Percentiles rank a stretch among this genome's conserved stretches.
These are phyloP conservation scores for Dromococcyx pavoninus DNA, from an alignment of 2,797 vertebrate genomes.

Conservation along the genomic window DNA sequence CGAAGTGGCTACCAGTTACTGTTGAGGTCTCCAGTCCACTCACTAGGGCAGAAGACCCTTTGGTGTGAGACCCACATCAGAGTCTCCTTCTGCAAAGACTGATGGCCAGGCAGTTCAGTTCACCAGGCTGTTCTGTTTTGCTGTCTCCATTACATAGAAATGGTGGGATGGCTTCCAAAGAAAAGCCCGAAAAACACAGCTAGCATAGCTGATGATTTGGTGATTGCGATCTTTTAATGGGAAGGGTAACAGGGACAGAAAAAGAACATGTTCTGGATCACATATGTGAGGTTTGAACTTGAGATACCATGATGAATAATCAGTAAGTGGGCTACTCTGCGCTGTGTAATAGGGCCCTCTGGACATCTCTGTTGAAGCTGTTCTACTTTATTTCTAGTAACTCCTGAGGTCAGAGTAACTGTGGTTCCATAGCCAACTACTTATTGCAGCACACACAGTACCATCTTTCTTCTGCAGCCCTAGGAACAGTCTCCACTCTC, in stretches of 20 bases:
- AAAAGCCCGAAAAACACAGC: neutral
- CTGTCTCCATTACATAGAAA: neutral
- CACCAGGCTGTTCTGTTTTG: neutral
- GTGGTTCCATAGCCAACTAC: neutral
- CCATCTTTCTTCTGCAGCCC: neutral
- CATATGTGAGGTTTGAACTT: neutral
- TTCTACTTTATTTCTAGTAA: neutral
- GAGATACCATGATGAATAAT: neutral
- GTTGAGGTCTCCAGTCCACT: neutral
- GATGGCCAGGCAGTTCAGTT: neutral
- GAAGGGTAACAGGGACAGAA: neutral
- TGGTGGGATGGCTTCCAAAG: neutral
- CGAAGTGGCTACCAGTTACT: neutral
- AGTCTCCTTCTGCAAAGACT: neutral
- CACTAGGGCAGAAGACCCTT: neutral
- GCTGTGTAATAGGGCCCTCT: neutral
- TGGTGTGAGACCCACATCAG: neutral
- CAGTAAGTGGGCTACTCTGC: fast-evolving
- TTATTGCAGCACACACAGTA: neutral
- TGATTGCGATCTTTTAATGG: neutral
- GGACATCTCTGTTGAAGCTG: neutral
- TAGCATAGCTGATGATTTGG: neutral
- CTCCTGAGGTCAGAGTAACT: neutral
- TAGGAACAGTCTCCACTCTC: fast-evolving
- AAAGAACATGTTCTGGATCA: neutral